Conservation (phyloP, 2,797 vertebrate genomes). For the Paramormyrops hopkinsi region DNA sequence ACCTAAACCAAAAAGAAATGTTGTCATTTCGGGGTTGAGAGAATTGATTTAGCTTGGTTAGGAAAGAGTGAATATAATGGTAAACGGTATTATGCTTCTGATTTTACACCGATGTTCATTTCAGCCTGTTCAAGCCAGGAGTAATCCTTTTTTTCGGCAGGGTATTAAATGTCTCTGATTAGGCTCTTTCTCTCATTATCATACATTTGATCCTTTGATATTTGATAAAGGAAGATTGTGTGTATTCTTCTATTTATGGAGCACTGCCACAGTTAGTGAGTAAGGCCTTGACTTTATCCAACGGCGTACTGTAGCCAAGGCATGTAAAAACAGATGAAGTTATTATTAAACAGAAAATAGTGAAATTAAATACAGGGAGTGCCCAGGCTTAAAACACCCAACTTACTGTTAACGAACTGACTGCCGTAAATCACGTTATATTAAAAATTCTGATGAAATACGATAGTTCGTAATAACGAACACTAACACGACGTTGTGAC, state of each 20-base stretch:
- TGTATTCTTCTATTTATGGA: conserved; percentile 5
- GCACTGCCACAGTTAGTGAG: background rate
- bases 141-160: conserved; percentile 1
- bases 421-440: background rate
- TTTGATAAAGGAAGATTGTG: background rate
- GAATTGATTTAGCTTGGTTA: background rate
- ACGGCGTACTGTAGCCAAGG: background rate
- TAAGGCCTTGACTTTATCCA: background rate
- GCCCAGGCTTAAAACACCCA: background rate
- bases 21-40: background rate
- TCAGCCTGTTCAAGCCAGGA: conserved; percentile 1
- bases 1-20: background rate
- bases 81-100: background rate
- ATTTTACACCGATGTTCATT: conserved; percentile 7
- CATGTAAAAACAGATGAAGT: conserved; percentile 1
- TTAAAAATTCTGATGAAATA: background rate
- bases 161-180: conserved; percentile 13
- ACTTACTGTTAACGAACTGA: background rate
- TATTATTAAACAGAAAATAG: background rate
- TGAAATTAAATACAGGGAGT: background rate
- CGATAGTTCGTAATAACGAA: background rate
- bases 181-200: background rate
- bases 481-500: background rate
- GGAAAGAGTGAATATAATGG: background rate
- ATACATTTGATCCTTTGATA: conserved; percentile 10